Evolutionary conservation across 2,888 invertebrate species (phyloP), one percentile per base, ranked within the genome.

Genomic region (Epistrophe eligans): DNA sequence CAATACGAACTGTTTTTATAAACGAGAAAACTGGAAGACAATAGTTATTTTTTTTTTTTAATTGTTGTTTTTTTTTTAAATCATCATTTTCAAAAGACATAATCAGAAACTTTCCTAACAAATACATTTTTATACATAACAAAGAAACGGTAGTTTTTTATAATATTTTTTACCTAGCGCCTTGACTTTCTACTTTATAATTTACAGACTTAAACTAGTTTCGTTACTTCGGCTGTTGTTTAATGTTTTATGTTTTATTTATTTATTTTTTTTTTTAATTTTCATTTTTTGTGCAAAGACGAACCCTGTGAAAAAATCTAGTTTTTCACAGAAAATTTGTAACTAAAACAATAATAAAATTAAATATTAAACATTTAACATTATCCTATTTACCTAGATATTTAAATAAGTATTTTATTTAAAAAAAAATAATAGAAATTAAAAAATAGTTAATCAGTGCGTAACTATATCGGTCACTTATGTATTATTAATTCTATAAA

Each of bases 211-310:
- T 87, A 87, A 38, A 48, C 72, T 87, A 87, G 38, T 81, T 85
- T 85, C 85, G 85, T 83, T 83, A 83, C 72, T 76, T 87, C 79
- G 79, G 62, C 79, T 74, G 57, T 66, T 66, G 64, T 77, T 48
- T 70, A 74, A 11, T 43, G 43, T 15, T 67, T 50, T 32, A 7
- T 32, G 3, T 43, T 43, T 2, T 43, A 0, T 43, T 15, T 17
- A 15, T 15, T 15, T 15, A 50, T 67, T 70, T 74, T 15, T 67
- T 67, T 70, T 74, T 28, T 35, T 45, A 5, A 58, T 62, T 55
- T 62, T 38, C 4, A 38, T 60, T 72, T 58, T 89, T 89, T 89
- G 89, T 89, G 89, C 89, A 89, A 88, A 88, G 89, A 89, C 89
- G 85, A 88, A 89, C 89, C 88, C 88, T 89, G 83, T 84, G 82